Evolutionary conservation across 23 tunicate genomes (phyloP), one percentile per base, ranked within the genome.

Genomic region (Styela plicata): DNA sequence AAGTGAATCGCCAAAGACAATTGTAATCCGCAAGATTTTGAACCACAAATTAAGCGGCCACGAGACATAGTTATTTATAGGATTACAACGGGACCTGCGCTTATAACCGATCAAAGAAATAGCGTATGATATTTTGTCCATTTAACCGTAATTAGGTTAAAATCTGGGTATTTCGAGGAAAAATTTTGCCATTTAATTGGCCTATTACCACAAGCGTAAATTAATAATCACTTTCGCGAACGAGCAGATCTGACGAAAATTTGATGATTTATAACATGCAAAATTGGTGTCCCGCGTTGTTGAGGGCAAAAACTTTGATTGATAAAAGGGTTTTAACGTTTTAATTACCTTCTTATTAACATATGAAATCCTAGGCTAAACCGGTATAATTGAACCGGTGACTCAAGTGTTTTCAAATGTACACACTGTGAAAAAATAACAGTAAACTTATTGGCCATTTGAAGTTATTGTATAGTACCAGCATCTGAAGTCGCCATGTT

Each of bases 121-220:
- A 29, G 24, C 32, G 23, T 34, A 34, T 17, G 3, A 34, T 71
- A 71, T 71, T 71, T 71, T 44, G 57, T 44, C 57, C 57, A 44
- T 44, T 44, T 44, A 44, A 71, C 29, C 77, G 77, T 71, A 71
- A 71, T 71, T 71, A 28, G 34, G 34, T 36, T 18, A 71, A n/a
- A 32, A 34, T 30, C 34, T 34, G 37, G 13, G 24, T 29, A 71
- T 71, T 71, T 71, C 77, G 34, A 71, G 37, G 77, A 71, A 71
- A 71, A 71, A 71, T 31, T 16, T 27, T 71, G 34, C 77, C 34
- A 28, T 21, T 21, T 71, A 71, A 71, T 71, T 71, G 77, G 77
- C 17, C 34, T 71, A 71, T 71, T 29, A 71, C 37, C 77, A 34
- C 77, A 71, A 26, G 36, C 36, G 24, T 16, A 17, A 30, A 71